Conservation (phyloP, 2,888 invertebrate genomes). For the Alcis repandata region DNA sequence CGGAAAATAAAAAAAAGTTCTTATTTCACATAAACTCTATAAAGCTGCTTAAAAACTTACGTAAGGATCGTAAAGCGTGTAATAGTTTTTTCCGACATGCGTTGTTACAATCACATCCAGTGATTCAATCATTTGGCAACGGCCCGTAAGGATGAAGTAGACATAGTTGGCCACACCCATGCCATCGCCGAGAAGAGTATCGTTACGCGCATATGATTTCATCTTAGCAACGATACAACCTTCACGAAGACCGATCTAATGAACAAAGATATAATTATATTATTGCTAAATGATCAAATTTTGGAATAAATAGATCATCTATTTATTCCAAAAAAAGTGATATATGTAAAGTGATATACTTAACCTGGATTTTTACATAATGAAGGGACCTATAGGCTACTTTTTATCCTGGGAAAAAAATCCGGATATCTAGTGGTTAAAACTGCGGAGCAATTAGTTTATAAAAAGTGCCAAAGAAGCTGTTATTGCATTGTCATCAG, state of each 20-base stretch:
- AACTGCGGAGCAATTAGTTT: too few species aligned
- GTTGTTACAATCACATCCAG: slow-evolving; percentile 75
- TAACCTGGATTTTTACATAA: too few species aligned
- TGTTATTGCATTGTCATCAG: too few species aligned
- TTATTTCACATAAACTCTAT: too few species aligned
- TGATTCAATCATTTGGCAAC: slow-evolving; percentile 87
- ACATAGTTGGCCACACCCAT: slow-evolving; percentile 78
- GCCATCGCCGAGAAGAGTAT: slow-evolving; percentile 85
- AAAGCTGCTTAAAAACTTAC: slow-evolving; percentile 65
- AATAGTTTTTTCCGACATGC: slow-evolving; percentile 69
- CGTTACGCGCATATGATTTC: slow-evolving; percentile 83
- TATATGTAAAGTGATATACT: background rate
- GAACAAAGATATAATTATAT: slow-evolving; percentile 34
- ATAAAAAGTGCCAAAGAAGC: too few species aligned
- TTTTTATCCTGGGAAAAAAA: too few species aligned
- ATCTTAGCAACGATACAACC: slow-evolving; percentile 89
- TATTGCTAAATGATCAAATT: too few species aligned
- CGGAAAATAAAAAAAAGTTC: too few species aligned
- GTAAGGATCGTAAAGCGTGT: slow-evolving; percentile 80
- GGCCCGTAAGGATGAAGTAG: slow-evolving; percentile 87
- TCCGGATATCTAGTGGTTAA: too few species aligned
- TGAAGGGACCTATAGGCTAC: too few species aligned
- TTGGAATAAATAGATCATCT: too few species aligned
- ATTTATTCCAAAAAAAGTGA: background rate
- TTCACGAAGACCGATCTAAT: slow-evolving; percentile 85